Percentiles rank a stretch among this genome's conserved stretches.
Evolutionary conservation across 2,113 vertebrate genomes (phyloP).

Genomic region (Rissa tridactyla): DNA sequence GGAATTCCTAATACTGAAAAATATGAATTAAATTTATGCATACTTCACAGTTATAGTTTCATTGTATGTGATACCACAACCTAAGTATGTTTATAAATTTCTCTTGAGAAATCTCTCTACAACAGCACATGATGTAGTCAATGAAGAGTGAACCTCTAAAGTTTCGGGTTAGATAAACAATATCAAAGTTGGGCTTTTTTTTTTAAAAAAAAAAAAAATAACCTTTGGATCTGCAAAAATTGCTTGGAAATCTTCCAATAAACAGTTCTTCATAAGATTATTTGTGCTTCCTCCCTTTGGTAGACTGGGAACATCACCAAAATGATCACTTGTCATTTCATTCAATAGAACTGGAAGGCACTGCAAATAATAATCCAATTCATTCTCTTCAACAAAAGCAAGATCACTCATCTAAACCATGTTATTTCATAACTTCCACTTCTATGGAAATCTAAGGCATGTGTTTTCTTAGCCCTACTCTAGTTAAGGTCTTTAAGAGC

Average conservation of each 20-base stretch:
- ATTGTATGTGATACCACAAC: background rate
- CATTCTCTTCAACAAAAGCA: background rate
- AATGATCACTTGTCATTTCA: background rate
- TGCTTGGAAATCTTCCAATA: background rate
- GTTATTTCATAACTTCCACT: background rate
- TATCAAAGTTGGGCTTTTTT: background rate
- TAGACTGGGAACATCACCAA: background rate
- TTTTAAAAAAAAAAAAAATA: background rate
- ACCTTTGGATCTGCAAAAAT: background rate
- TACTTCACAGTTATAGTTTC: background rate
- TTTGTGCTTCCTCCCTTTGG: background rate
- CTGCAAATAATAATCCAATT: background rate
- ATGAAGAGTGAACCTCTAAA: background rate
- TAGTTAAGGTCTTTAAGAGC: background rate
- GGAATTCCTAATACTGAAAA: background rate
- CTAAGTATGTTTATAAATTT: background rate
- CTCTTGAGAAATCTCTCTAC: background rate
- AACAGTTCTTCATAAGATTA: background rate
- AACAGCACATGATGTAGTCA: background rate
- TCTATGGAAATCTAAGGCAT: background rate
- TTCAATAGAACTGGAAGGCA: background rate
- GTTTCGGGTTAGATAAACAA: background rate
- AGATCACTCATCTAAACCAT: background rate
- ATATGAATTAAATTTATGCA: background rate
- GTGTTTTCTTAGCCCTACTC: background rate